Conservation (phyloP, 2,113 vertebrate genomes). For the Sorex fumeus region DNA sequence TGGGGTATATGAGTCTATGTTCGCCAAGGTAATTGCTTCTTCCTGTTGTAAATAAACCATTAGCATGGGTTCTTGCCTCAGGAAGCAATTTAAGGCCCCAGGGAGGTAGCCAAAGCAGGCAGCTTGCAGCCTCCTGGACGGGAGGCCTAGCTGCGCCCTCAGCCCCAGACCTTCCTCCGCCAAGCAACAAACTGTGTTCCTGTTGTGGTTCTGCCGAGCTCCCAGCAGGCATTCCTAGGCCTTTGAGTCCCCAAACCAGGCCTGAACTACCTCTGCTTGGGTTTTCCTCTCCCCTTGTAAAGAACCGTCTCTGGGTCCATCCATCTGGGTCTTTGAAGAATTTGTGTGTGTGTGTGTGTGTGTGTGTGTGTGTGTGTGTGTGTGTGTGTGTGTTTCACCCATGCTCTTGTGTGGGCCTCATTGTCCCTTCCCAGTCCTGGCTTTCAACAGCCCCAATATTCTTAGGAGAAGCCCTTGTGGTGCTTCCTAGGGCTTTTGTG, state of each 20-base stretch:
- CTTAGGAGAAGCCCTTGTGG: background rate
- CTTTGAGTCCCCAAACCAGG: constrained; percentile 22
- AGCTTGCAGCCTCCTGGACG: constrained; percentile 59
- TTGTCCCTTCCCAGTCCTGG: background rate
- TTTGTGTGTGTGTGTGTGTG: background rate
- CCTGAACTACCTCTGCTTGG: constrained; percentile 44
- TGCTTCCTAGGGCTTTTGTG: background rate
- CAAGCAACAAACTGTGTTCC: background rate
- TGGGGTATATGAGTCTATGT: constrained; percentile 52
- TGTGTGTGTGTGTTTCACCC: background rate
- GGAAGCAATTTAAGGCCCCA: constrained; percentile 80
- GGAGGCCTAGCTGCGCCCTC: constrained; percentile 39
- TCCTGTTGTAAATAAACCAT: constrained; percentile 85
- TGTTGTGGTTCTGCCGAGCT: background rate
- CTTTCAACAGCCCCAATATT: background rate
- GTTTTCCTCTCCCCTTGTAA: constrained; percentile 32
- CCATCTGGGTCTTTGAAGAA: background rate
- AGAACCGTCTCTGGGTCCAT: background rate
- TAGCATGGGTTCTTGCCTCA: constrained; percentile 75
- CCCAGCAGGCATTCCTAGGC: constrained; percentile 1
- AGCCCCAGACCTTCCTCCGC: constrained; percentile 55
- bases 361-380: background rate
- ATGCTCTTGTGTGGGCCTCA: background rate
- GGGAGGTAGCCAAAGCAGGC: constrained; percentile 74
- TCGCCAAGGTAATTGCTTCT: constrained; percentile 82